Evolutionary conservation across 2,888 invertebrate species (phyloP), one percentile per base, ranked within the genome.

Genomic region (Agrilus biguttatus): DNA sequence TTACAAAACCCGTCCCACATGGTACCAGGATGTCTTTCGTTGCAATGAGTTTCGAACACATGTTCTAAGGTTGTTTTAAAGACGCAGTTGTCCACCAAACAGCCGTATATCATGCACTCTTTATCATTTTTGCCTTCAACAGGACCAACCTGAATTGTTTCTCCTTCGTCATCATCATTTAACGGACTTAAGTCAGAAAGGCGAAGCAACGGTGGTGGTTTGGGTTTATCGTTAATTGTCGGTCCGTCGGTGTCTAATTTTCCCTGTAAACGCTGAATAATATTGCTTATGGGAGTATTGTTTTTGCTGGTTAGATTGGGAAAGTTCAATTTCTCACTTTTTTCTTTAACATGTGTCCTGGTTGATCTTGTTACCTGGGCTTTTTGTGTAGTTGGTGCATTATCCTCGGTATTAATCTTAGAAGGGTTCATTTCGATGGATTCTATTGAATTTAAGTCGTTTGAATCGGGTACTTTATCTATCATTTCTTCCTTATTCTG

Each of bases 31-130:
- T 66, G 66, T 2, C 53, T 54, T n/a, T 54, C 52, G 28, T 51
- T 54, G 46, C 62, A 66, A 48, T 66, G 66, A 19, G 44, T 45
- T 37, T 55, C 49, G 49, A 65, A 65, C 5, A 53, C 49, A 2
- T 53, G 51, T 32, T 54, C 51, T 23, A 55, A 53, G 14, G 53
- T 51, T 0, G 61, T 57, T 5, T 53, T 49, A 42, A 59, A 62
- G 5, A 54, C 50, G 45, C 66, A 66, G 1, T 55, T 50, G 1
- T 58, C 52, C 19, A 60, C 51, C 32, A 56, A 49, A 45, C 65
- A 66, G 8, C 50, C 49, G 41, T 59, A 65, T n/a, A 53, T 52
- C 6, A 56, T 23, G 2, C 39, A 34, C 2, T 41, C 37, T 17
- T 39, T 45, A 14, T 50, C 44, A 8, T 43, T 47, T 5, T 39